These are phyloP conservation scores for Chrysopa pallens DNA, from an alignment of 1,140 invertebrate species.

Conservation along the genomic window DNA sequence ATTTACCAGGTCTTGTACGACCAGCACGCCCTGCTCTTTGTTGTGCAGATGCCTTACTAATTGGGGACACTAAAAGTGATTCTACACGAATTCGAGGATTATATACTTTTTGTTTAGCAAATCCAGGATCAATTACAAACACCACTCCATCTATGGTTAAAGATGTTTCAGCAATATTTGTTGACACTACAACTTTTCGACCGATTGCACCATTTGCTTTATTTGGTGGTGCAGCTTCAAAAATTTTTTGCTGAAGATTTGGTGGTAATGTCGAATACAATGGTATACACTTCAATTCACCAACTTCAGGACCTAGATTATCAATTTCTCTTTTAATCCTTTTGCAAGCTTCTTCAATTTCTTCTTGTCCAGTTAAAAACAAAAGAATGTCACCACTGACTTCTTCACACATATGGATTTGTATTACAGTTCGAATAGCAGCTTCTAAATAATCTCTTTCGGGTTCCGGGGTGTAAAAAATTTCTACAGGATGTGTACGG, in stretches of 20 bases:
- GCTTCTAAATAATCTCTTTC: slow-evolving; percentile 97
- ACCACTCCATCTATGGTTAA: slow-evolving; percentile 99
- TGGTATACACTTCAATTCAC: slow-evolving; percentile 96
- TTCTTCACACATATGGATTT: slow-evolving; percentile 99
- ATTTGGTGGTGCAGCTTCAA: slow-evolving; percentile 85
- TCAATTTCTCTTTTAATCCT: slow-evolving; percentile 93
- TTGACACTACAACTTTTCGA: slow-evolving; percentile 92
- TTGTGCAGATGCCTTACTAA: slow-evolving; percentile 98
- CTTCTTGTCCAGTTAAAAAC: slow-evolving; percentile 88
- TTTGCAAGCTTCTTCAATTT: slow-evolving; percentile 99
- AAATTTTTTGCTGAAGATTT: slow-evolving; percentile 93
- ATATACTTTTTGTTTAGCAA: slow-evolving; percentile 98
- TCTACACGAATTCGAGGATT: slow-evolving; percentile 96
- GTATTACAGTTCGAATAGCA: slow-evolving; percentile 94
- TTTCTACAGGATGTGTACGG: slow-evolving; percentile 90
- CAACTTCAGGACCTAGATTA: slow-evolving; percentile 89
- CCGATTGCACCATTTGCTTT: slow-evolving; percentile 90
- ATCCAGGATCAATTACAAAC: slow-evolving; percentile 99
- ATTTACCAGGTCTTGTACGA: slow-evolving; percentile 92
- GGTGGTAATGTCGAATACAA: slow-evolving; percentile 96
- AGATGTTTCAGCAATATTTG: slow-evolving; percentile 98
- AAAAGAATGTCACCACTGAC: slow-evolving; percentile 82
- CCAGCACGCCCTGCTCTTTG: slow-evolving; percentile 95
- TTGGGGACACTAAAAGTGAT: slow-evolving; percentile 91
- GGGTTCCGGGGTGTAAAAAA: slow-evolving; percentile 98